Evolutionary conservation across 2,797 vertebrate species (phyloP), one percentile per base, ranked within the genome.

Genomic region (Sebastes miniatus): DNA sequence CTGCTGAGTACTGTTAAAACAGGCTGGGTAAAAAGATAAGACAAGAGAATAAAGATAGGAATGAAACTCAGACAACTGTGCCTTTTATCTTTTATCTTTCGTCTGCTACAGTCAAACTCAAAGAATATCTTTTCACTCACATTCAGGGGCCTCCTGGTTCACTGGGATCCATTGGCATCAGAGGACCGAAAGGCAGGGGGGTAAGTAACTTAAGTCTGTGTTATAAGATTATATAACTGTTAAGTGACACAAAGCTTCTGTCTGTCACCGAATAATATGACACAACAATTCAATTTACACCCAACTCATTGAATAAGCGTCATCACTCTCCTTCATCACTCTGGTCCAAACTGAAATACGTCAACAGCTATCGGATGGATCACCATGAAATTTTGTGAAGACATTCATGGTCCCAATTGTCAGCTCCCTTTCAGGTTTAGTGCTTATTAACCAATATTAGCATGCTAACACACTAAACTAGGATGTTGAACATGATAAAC

Each of bases 101-200:
- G 5, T 65, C 47, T 74, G 24, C 32, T 2, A 16, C 0, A 25
- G 50, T 67, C 7, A n/a, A 27, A 73, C 59, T 80, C 12, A 70
- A 2, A 27, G 7, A 47, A 1, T 63, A 5, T 67, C 47, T 67
- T 83, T 69, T 67, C 18, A 57, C 83, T n/a, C 61, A 80, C 36
- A 86, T 90, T 31, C 88, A 99, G 98, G 98, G 98, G 72, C 94
- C 95, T 18, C 90, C 91, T 81, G 98, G 98, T 89, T 95, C 95
- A 69, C 93, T 84, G 47, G 98, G 98, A 71, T 88, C 89, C 0
- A 80, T 88, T 3, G 98, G 98, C 71, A 81, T 94, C 71, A 95
- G 96, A 90, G 98, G 98, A 80, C 68, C 94, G 3, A 98, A 99
- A 91, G 98, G 98, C 73, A 94, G 67, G 58, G 91, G 90, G 95